These are phyloP conservation scores for Holotrichia oblita DNA, from an alignment of 1,140 invertebrate species.

Conservation along the genomic window DNA sequence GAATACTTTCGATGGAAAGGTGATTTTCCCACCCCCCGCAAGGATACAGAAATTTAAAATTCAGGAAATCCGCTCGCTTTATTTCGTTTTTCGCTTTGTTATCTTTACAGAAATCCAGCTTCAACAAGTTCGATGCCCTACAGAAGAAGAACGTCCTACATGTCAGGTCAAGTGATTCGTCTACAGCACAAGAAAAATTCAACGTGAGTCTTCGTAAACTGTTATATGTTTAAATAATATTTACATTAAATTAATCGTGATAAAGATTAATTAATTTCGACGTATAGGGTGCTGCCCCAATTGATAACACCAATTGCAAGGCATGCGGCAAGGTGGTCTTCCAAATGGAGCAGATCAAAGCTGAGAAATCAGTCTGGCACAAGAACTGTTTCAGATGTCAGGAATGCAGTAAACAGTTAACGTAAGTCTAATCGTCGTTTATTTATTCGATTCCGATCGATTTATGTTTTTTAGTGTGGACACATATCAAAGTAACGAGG, in stretches of 20 bases:
- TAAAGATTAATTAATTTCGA: too few relatives aligned
- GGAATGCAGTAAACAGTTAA: conserved; percentile 89
- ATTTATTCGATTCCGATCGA: not conserved
- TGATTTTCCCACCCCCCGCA: too few relatives aligned
- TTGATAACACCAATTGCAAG: conserved; percentile 73
- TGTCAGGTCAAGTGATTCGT: conserved; percentile 72
- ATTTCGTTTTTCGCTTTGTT: not conserved
- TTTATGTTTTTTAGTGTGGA: conserved; percentile 74
- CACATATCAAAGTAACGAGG: conserved; percentile 89
- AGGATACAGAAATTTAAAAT: not conserved
- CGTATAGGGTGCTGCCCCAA: conserved; percentile 56
- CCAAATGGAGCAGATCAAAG: conserved; percentile 93
- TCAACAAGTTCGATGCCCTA: conserved; percentile 78
- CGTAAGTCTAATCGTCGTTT: conserved; percentile 66
- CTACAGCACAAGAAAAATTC: conserved; percentile 74
- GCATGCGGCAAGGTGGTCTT: conserved; percentile 89
- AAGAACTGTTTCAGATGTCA: conserved; percentile 91
- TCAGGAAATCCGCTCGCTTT: not conserved
- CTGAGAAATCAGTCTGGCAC: conserved; percentile 86
- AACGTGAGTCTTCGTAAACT: conserved; percentile 66
- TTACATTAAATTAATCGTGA: too few relatives aligned
- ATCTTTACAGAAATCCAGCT: conserved; percentile 75
- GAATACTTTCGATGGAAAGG: too few relatives aligned
- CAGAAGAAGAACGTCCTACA: conserved; percentile 75
- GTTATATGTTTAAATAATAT: too few relatives aligned